These are phyloP conservation scores for Lanistes nyassanus DNA, from an alignment of 1,140 invertebrate genomes.

Conservation along the genomic window DNA sequence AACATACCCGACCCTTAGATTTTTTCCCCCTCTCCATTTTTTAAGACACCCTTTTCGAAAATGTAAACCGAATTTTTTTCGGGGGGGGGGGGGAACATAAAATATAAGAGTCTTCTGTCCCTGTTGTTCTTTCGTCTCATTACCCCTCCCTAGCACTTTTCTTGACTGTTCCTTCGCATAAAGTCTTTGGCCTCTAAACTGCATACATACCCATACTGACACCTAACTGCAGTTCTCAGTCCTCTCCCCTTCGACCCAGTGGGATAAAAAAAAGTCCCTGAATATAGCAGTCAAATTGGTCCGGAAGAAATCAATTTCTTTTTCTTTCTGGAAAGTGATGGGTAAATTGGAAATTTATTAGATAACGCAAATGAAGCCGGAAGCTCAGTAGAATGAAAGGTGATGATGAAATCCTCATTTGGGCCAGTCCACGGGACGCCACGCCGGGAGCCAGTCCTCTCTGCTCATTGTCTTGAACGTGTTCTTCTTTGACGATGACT, in stretches of 20 bases:
- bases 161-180: not conserved
- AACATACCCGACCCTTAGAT: no score
- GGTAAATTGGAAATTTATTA: slow-evolving; percentile 26
- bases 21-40: no score
- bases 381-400: not conserved
- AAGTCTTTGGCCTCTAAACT: no score
- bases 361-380: slow-evolving; percentile 27
- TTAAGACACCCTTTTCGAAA: no score
- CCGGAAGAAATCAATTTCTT: slow-evolving; percentile 25
- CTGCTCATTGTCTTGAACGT: no score
- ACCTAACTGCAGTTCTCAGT: no score
- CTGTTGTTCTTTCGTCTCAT: not conserved
- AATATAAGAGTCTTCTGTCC: no score
- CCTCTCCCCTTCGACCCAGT: not conserved
- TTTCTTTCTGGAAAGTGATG: slow-evolving; percentile 12
- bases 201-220: slow-evolving; percentile 1
- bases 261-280: not conserved
- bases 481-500: no score
- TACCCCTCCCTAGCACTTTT: not conserved
- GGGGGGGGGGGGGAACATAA: no score
- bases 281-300: not conserved
- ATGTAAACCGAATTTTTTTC: no score
- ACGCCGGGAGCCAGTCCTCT: no score
- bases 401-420: not conserved
- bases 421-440: not conserved